Percentiles rank a stretch among this genome's conserved stretches.
Evolutionary conservation across 2,888 invertebrate genomes (phyloP).

Genomic region (Athalia cordata): DNA sequence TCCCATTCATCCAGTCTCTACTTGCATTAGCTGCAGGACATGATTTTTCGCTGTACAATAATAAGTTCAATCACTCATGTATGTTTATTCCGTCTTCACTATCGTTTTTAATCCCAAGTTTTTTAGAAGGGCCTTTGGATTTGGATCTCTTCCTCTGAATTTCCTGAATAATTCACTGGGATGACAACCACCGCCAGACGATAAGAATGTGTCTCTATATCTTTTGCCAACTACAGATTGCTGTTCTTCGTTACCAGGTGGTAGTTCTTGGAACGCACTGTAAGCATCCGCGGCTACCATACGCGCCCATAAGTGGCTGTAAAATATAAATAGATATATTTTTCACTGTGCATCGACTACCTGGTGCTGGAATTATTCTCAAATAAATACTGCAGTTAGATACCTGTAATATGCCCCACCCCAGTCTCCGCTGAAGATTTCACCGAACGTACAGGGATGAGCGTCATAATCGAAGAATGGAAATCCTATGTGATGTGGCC

Average conservation of each 20-base stretch:
- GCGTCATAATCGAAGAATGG: constrained; percentile 86
- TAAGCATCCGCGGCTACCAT: constrained; percentile 94
- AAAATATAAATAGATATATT: constrained; percentile 88
- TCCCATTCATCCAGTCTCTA: too few relatives aligned
- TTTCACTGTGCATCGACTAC: constrained; percentile 79
- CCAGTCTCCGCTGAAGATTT: constrained; percentile 89
- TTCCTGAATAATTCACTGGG: constrained; percentile 91
- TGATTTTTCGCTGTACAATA: too few relatives aligned
- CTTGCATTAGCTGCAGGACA: too few relatives aligned
- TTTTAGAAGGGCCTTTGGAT: constrained; percentile 86
- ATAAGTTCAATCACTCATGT: background rate
- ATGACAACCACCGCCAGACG: constrained; percentile 87
- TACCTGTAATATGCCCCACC: constrained; percentile 88
- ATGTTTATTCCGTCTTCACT: constrained; percentile 7
- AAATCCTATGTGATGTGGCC: constrained; percentile 88
- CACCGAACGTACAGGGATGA: constrained; percentile 89
- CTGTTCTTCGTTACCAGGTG: constrained; percentile 74
- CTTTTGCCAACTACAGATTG: constrained; percentile 80
- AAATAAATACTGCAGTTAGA: background rate
- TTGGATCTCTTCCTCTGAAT: constrained; percentile 94
- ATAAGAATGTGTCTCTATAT: constrained; percentile 89
- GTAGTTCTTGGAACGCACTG: constrained; percentile 85
- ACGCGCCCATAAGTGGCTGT: constrained; percentile 88
- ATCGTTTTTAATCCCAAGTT: constrained; percentile 75
- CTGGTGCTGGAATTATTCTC: background rate